Conservation (phyloP, 2,797 vertebrate genomes). For the Echeneis naucrates region DNA sequence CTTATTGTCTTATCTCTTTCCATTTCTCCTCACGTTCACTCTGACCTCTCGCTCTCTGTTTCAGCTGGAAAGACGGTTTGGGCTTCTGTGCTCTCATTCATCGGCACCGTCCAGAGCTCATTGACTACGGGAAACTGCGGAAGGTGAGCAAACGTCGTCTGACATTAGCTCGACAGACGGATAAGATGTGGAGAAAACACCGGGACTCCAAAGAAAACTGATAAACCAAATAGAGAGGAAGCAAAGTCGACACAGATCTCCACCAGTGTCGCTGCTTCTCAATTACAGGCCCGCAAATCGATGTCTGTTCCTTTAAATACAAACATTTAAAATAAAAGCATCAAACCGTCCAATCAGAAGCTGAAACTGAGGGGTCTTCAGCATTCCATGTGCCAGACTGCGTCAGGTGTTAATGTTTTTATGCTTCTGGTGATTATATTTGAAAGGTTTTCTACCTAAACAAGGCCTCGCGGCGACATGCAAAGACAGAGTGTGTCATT, state of each 20-base stretch:
- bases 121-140: constrained; percentile 96
- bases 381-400: not conserved
- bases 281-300: not conserved
- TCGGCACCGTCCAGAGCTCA: constrained; percentile 97
- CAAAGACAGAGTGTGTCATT: too few species aligned
- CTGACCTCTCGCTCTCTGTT: constrained; percentile 19
- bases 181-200: too few species aligned
- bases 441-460: not conserved
- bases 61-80: constrained; percentile 97
- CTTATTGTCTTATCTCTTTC: not conserved
- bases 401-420: too few species aligned
- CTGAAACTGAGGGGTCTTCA: not conserved
- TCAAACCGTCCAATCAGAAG: not conserved
- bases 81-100: constrained; percentile 99
- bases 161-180: not conserved
- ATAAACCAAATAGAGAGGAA: not conserved
- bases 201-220: not conserved
- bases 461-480: too few species aligned
- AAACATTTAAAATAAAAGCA: not conserved
- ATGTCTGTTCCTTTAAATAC: not conserved
- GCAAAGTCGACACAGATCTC: not conserved
- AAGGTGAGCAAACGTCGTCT: constrained; percentile 84
- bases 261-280: not conserved
- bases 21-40: constrained; percentile 18
- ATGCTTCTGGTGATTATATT: not conserved